Evolutionary conservation across 2,888 invertebrate genomes (phyloP), one percentile per base, ranked within the genome.

Genomic region (Sclerodermus sp.): DNA sequence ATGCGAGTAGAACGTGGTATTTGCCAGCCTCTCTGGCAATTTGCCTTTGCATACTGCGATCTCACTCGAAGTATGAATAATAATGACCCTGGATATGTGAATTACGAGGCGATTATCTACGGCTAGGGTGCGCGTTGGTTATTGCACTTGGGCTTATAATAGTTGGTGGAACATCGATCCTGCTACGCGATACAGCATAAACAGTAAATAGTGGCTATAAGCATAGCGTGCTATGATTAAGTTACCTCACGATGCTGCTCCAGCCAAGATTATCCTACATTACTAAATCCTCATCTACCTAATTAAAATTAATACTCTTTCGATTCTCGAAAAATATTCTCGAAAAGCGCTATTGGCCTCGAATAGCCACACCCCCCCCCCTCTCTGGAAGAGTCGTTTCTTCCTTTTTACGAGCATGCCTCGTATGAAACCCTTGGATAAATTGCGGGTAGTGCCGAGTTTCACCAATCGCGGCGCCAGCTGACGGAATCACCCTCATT

Each of bases 21-120:
- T 56, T 51, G 50, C 50, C 44, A 42, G 50, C 43, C 51, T 48
- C 51, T 51, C 45, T 64, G 62, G 64, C 61, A 64, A 55, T 64
- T 61, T 59, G 59, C 62, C 62, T 62, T 53, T 36, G 57, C 55
- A 51, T 50, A 62, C 46, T 53, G 54, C 38, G 56, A 48, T 62
- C 59, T 57, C 57, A 45, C 56, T 53, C 57, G 30, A 59, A 59
- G 59, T 62, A 62, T 62, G 62, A 62, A 62, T 62, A 62, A 62
- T 62, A 62, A 62, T 57, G 57, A 62, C 50, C 53, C 53, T 55
- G 55, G 52, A 64, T 60, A 64, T 55, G 56, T 64, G 64, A 61
- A 64, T 66, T 59, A 62, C 50, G 63, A 55, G 62, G 60, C 62
- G 62, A 62, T 62, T 62, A 62, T 62, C 62, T 47, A 49, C 48